Evolutionary conservation across 2,888 invertebrate genomes (phyloP), one percentile per base, ranked within the genome.

Genomic region (Odontothrips loti): DNA sequence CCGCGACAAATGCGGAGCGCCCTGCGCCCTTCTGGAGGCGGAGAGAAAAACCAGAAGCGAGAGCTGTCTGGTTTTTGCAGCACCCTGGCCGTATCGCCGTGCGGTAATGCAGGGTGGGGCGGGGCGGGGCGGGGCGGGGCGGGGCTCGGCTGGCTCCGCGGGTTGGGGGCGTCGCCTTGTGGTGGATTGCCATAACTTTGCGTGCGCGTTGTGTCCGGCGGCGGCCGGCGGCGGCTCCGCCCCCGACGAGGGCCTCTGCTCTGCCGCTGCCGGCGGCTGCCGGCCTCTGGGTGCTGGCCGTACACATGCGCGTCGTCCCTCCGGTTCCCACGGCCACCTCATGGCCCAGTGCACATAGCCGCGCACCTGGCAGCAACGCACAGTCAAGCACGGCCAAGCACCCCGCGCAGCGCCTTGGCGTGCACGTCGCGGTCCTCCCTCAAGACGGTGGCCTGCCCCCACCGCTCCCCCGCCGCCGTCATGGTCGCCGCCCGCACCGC

Each of bases 211-310:
- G 34, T 43, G 34, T 43, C 34, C 34, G 58, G 58, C 58, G 12
- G 34, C 34, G 34, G 3, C 3, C 34, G 2, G 34, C 34, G 3
- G 34, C 34, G 2, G 34, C 34, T 43, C 34, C 34, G 34, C 34
- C 34, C 34, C n/a, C n/a, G n/a, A n/a, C n/a, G n/a, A n/a, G 34
- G 83, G 88, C 88, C 80, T 91, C 92, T 8, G 92, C 92, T 51
- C 90, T 92, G 87, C 89, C 92, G 83, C 88, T 93, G 85, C 91
- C 92, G 79, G 90, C 92, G 3, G 89, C 93, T 84, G 92, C 92
- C 63, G 96, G 51, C 15, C 51, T 17, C 12, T n/a, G 58, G 51
- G 51, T 43, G n/a, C 15, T 20, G 58, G 58, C 58, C 58, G 20
- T n/a, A 51, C 15, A 12, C 51, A 12, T 17, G 58, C 58, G 58